Percentiles rank a stretch among this genome's conserved stretches.
phyloP scores from a whole-genome alignment of 2,888 invertebrate genomes.

The Pecten maximus region DNA sequence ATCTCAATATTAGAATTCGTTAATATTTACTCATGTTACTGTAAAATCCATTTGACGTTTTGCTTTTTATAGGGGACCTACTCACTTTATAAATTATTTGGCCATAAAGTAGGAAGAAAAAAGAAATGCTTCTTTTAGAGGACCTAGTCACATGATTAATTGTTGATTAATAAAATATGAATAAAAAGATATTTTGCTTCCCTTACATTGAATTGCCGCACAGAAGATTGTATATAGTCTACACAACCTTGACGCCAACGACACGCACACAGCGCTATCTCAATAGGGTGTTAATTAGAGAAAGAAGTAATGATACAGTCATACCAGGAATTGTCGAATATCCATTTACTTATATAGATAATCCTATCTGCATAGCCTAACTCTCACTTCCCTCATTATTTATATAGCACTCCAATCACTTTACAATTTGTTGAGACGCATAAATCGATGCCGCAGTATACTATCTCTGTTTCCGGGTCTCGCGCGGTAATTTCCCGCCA shows the following conservation, averaged over 20 bases:
- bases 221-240: background rate
- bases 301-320: background rate
- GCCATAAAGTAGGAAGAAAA: too few species aligned
- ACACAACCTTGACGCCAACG: background rate
- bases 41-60: too few species aligned
- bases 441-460: background rate
- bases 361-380: background rate
- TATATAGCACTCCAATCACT: background rate
- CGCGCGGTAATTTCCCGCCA: background rate
- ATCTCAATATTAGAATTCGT: too few species aligned
- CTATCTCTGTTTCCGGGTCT: background rate
- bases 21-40: too few species aligned
- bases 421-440: background rate
- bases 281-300: background rate
- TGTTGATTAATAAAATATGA: background rate
- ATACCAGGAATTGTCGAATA: background rate
- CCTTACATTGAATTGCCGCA: background rate
- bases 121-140: too few species aligned
- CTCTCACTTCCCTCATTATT: background rate
- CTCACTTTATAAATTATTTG: too few species aligned
- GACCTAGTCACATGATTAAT: too few species aligned
- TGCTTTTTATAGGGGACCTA: too few species aligned
- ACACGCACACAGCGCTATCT: background rate
- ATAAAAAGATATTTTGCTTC: background rate
- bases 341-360: constrained; percentile 30